Conservation (phyloP, 2,888 invertebrate species). For the Nomada ferruginata region DNA sequence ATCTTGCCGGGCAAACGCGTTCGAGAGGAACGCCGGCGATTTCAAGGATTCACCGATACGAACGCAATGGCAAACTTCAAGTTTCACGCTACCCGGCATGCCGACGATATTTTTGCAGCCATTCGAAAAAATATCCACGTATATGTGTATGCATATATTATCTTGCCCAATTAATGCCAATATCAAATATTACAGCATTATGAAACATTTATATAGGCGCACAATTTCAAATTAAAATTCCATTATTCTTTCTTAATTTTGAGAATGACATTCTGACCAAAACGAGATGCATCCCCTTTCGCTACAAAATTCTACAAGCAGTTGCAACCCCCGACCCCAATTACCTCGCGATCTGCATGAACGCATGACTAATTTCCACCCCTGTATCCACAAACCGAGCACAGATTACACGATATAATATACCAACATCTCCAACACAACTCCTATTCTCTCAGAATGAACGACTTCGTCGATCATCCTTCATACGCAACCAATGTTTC, state of each 20-base stretch:
- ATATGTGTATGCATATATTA: too few relatives aligned
- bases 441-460: slow-evolving; percentile 30
- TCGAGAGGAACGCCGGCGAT: slow-evolving; percentile 33
- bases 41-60: slow-evolving; percentile 39
- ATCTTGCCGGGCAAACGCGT: slow-evolving; percentile 28
- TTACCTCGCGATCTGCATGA: not conserved
- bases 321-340: too few relatives aligned
- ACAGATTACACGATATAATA: slow-evolving; percentile 25
- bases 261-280: too few relatives aligned
- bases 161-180: too few relatives aligned
- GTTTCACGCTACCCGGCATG: slow-evolving; percentile 11
- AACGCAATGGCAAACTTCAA: slow-evolving; percentile 47
- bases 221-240: too few relatives aligned
- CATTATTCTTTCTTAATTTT: too few relatives aligned
- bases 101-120: not conserved
- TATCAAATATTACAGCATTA: too few relatives aligned
- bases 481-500: slow-evolving; percentile 21
- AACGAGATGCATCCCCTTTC: too few relatives aligned
- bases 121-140: not conserved
- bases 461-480: slow-evolving; percentile 45
- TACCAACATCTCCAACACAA: slow-evolving; percentile 39
- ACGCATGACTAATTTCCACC: slow-evolving; percentile 5
- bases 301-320: too few relatives aligned
- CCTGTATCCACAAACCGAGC: slow-evolving; percentile 17
- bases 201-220: too few relatives aligned